Conservation (phyloP, 2,797 vertebrate genomes). For the Cynopterus sphinx region DNA sequence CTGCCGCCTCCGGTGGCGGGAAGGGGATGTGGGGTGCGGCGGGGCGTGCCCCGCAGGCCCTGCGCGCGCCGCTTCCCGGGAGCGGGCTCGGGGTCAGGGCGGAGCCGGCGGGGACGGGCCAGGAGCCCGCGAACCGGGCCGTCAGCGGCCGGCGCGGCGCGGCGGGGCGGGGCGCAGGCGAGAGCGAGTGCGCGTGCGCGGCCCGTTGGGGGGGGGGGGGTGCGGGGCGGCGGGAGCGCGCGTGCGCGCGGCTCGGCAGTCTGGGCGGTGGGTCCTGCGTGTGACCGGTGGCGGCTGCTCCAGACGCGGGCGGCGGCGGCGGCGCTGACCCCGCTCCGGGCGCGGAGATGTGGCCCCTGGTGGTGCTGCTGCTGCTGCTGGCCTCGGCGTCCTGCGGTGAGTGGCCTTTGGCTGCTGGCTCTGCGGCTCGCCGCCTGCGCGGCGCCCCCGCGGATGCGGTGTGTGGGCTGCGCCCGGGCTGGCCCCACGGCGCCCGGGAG, state of each 20-base stretch:
- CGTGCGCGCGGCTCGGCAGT: not conserved
- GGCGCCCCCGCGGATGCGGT: not conserved
- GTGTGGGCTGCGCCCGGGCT: not conserved
- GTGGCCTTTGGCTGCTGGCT: slow-evolving; percentile 45
- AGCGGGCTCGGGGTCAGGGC: not conserved
- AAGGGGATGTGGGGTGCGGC: no score
- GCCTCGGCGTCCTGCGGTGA: slow-evolving; percentile 79
- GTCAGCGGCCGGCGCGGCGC: not conserved
- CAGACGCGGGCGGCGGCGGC: slow-evolving; percentile 62
- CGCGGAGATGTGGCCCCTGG: slow-evolving; percentile 81
- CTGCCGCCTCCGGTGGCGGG: fast-evolving
- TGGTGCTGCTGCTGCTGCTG: slow-evolving; percentile 78
- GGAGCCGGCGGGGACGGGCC: not conserved
- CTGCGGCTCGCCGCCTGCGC: not conserved
- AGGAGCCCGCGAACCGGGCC: fast-evolving
- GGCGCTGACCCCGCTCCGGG: not conserved
- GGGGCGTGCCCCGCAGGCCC: not conserved
- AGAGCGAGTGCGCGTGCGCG: slow-evolving; percentile 46
- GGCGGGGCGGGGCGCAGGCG: no score
- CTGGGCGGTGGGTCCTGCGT: not conserved
- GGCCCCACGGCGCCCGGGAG: not conserved
- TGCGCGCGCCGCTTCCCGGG: not conserved
- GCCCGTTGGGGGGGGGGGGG: not conserved
- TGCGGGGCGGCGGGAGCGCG: not conserved
- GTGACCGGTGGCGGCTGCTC: slow-evolving; percentile 10